Conservation (phyloP, 2,797 vertebrate genomes). For the Myioborus miniatus region DNA sequence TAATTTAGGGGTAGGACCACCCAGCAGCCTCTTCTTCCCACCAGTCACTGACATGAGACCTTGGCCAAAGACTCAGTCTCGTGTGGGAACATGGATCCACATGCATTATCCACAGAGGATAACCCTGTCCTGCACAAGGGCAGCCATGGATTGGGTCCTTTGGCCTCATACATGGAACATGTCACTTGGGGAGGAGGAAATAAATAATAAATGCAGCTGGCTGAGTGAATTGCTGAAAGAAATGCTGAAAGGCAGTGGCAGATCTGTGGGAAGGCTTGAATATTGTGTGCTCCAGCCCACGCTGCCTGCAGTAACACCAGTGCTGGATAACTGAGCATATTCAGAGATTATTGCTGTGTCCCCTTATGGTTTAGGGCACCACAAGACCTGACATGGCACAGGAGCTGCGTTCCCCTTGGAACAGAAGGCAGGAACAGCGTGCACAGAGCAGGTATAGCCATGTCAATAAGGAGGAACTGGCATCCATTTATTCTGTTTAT, state of each 20-base stretch:
- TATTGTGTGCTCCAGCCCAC: not conserved
- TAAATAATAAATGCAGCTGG: not conserved
- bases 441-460: not conserved
- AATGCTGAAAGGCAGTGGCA: not conserved
- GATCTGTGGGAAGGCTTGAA: not conserved
- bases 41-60: not conserved
- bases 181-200: not conserved
- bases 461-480: not conserved
- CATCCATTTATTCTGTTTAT: not conserved
- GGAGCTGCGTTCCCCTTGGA: not conserved
- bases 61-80: not conserved
- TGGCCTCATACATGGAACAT: not conserved
- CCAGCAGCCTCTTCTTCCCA: not conserved
- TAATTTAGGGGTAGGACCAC: conserved; percentile 41
- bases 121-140: not conserved
- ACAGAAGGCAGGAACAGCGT: not conserved
- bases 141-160: not conserved
- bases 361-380: not conserved
- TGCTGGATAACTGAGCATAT: not conserved
- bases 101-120: too few species aligned
- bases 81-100: rapidly evolving
- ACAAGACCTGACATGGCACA: rapidly evolving
- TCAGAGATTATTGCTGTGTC: not conserved
- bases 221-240: not conserved
- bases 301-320: not conserved